Evolutionary conservation across 2,797 vertebrate genomes (phyloP).

Genomic region (Limnodromus scolopaceus): DNA sequence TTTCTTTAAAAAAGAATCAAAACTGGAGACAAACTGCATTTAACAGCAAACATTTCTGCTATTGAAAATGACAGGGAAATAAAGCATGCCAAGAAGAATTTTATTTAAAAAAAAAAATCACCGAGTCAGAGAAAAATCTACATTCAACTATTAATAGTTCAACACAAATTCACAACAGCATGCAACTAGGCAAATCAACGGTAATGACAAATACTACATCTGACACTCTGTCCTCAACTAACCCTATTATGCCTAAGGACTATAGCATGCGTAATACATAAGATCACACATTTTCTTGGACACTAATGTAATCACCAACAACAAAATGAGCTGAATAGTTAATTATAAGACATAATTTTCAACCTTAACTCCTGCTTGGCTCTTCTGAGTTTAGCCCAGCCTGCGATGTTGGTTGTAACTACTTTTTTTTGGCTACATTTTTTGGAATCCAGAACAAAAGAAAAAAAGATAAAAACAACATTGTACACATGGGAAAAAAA

Average conservation of each 20-base stretch:
- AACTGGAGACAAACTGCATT: background rate
- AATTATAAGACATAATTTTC: slow-evolving; percentile 8
- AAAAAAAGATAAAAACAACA: background rate
- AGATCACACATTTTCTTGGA: slow-evolving; percentile 15
- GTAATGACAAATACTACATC: slow-evolving; percentile 28
- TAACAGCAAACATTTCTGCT: background rate
- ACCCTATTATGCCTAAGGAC: slow-evolving; percentile 16
- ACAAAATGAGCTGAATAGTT: background rate
- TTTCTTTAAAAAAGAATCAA: background rate
- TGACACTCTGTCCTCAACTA: slow-evolving; percentile 49
- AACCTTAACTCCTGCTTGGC: background rate
- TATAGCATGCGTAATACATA: background rate
- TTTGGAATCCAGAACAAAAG: background rate
- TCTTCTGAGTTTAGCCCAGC: background rate
- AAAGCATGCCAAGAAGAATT: background rate
- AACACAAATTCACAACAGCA: background rate
- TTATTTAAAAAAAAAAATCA: background rate
- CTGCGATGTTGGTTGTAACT: background rate
- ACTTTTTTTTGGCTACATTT: background rate
- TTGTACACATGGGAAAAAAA: background rate
- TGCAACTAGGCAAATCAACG: slow-evolving; percentile 2
- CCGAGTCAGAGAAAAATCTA: background rate
- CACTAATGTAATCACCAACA: background rate
- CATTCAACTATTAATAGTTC: background rate
- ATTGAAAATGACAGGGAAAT: slow-evolving; percentile 30